phyloP scores from a whole-genome alignment of 2,888 invertebrate species.

The Eucera pruinosa region DNA sequence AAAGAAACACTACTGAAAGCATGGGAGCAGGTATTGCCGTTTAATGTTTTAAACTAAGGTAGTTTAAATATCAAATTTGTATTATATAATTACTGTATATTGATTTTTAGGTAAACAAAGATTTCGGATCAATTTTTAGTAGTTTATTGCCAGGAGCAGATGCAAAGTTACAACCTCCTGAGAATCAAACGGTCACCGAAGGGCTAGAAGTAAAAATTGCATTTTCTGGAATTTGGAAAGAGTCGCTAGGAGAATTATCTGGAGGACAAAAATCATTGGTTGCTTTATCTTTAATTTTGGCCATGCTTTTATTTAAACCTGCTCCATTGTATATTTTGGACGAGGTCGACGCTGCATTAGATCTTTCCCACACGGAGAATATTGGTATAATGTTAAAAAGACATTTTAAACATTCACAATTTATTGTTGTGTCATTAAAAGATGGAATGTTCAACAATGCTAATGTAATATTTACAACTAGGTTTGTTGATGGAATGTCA shows the following conservation, averaged over 20 bases:
- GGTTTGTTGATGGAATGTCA: constrained; percentile 98
- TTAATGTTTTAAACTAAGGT: constrained; percentile 21
- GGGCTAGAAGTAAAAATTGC: constrained; percentile 96
- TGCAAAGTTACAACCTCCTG: constrained; percentile 92
- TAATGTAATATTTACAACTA: constrained; percentile 97
- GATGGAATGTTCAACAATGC: constrained; percentile 99
- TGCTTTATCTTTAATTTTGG: constrained; percentile 97
- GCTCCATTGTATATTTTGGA: constrained; percentile 99
- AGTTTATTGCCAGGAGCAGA: constrained; percentile 95
- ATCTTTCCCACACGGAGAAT: constrained; percentile 99
- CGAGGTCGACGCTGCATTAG: constrained; percentile 99
- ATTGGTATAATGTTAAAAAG: constrained; percentile 97
- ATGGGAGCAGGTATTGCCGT: constrained; percentile 87
- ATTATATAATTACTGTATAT: constrained; percentile 7
- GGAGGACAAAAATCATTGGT: constrained; percentile 98
- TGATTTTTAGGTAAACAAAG: constrained; percentile 89
- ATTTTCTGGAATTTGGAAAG: constrained; percentile 98
- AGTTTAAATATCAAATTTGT: constrained; percentile 7
- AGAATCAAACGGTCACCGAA: constrained; percentile 90
- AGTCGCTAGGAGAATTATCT: constrained; percentile 96
- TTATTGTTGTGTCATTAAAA: constrained; percentile 98
- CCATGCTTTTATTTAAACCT: constrained; percentile 98
- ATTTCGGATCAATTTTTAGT: constrained; percentile 97
- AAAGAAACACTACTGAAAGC: constrained; percentile 92
- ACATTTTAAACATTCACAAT: constrained; percentile 96